Base-by-base conservation (phyloP, 1,140 invertebrate species). In the Drosophila saltans region DNA sequence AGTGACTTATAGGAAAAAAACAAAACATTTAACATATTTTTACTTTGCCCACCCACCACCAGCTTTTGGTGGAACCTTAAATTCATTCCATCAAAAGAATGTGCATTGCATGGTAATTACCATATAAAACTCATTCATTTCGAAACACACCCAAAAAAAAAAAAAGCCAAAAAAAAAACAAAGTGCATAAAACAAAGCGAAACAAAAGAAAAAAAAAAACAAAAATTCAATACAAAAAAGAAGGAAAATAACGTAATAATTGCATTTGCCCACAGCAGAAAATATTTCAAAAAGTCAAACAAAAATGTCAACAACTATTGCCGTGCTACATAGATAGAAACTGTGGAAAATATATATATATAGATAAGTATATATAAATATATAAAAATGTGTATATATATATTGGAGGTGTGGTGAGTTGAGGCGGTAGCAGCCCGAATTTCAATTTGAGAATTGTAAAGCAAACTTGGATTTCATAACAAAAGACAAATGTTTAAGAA, bases 231-330 rank as follows among this genome's bases (percentile, higher is more conserved):
- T 24, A 48, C 21, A 79, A 67, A 68, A 62, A 62, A 16, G 16
- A 16, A 16, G 16, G 72, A 66, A 59, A 63, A 77, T 64, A 48
- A 79, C 69, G 69, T 66, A 61, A 57, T 71, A 81, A 86, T 79
- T 72, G 69, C 62, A 73, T 61, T 72, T 68, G 67, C 66, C 30
- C 56, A 61, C 68, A 61, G 43, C 74, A 70, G 45, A 21, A 85
- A 81, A 71, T 79, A 82, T 80, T 82, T 82, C 39, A 63, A 88
- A 85, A 86, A 86, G 83, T 82, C 82, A 88, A 80, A 57, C 76
- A 86, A 86, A 86, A 86, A 88, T 85, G 82, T 86, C 82, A 86
- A 80, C 83, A 68, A 82, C 60, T 65, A 16, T 77, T 9, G 8
- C 30, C 16, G 16, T 21, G 26, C 36, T n/a, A 58, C 43, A 66